Conservation (phyloP, 2,113 vertebrate genomes). For the Pachypanchax playfairii region DNA sequence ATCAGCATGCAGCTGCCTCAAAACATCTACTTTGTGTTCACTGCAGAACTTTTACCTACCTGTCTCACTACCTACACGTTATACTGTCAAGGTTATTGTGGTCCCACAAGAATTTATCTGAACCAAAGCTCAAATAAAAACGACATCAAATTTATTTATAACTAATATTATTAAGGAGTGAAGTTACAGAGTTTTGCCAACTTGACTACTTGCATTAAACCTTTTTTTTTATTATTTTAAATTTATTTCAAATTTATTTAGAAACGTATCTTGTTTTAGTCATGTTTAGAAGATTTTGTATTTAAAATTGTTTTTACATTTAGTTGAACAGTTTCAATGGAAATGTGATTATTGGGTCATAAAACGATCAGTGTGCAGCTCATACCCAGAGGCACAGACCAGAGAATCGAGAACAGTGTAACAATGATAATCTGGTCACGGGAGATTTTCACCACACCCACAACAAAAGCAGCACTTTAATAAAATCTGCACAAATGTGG, state of each 20-base stretch:
- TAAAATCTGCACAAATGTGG: conserved; percentile 16
- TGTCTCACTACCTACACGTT: no score
- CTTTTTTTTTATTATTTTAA: not conserved
- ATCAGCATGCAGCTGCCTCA: conserved; percentile 6
- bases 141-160: no score
- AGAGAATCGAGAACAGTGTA: conserved; percentile 1
- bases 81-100: no score
- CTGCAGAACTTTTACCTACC: conserved; percentile 8
- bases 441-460: not conserved
- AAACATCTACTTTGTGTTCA: not conserved
- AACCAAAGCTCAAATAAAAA: no score
- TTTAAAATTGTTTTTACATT: not conserved
- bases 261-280: no score
- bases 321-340: not conserved
- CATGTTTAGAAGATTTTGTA: not conserved
- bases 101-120: no score
- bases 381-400: conserved; percentile 19
- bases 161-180: no score
- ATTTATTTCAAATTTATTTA: not conserved
- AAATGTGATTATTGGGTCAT: not conserved
- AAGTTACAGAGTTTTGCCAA: no score
- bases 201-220: no score
- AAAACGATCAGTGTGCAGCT: conserved; percentile 3
- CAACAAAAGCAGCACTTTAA: conserved; percentile 50
- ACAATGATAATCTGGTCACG: conserved; percentile 25